phyloP scores from a whole-genome alignment of 2,797 vertebrate genomes.

The Acanthopagrus latus region DNA sequence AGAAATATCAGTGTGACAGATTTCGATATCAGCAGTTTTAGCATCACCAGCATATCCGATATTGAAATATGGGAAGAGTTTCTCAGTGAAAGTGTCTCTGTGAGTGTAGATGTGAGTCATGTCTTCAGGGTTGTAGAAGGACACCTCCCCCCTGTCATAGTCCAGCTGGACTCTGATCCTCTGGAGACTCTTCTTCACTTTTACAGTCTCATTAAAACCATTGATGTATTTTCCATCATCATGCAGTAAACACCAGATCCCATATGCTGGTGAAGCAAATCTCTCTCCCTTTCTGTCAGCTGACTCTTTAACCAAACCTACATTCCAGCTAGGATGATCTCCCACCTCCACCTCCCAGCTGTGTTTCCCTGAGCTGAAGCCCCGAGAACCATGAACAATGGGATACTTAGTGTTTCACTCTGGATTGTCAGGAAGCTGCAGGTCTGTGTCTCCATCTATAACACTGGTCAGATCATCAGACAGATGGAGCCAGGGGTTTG shows the following conservation, averaged over 20 bases:
- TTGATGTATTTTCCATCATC: accelerated
- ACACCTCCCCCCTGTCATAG: constrained; percentile 47
- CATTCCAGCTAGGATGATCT: constrained; percentile 25
- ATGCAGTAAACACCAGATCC: neutral
- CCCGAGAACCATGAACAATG: constrained; percentile 30
- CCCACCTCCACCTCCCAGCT: constrained; percentile 41
- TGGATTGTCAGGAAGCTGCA: constrained; percentile 50
- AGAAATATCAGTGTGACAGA: constrained; percentile 12
- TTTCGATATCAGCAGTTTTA: constrained; percentile 38
- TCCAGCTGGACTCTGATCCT: constrained; percentile 58
- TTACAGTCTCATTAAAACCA: neutral
- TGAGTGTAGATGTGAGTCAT: constrained; percentile 39
- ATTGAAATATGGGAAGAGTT: constrained; percentile 33
- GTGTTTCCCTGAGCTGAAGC: constrained; percentile 56
- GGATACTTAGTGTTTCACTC: neutral
- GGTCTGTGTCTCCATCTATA: neutral
- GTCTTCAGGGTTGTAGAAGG: constrained; percentile 49
- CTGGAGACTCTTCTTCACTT: constrained; percentile 35
- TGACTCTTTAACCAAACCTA: constrained; percentile 54
- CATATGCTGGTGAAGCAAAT: accelerated
- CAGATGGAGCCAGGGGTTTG: neutral
- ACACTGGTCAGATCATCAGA: constrained; percentile 60
- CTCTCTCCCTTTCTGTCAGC: accelerated
- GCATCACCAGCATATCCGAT: neutral
- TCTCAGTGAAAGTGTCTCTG: constrained; percentile 46